Conservation (phyloP, 2,113 vertebrate genomes). For the Labrus mixtus region DNA sequence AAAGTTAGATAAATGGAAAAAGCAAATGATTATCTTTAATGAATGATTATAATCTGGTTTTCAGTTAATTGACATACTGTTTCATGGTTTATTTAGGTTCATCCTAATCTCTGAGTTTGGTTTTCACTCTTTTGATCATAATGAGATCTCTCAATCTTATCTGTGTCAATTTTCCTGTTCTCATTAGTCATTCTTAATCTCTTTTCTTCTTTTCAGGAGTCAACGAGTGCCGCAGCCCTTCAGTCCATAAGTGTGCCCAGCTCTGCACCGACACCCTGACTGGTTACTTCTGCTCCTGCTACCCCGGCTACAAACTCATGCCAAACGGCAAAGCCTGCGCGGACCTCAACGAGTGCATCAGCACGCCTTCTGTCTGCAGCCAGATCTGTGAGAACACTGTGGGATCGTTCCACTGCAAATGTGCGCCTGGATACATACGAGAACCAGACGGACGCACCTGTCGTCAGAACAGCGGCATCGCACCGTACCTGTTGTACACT, state of each 20-base stretch:
- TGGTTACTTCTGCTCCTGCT: slow-evolving; percentile 79
- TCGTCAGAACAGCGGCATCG: slow-evolving; percentile 80
- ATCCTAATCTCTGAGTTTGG: neutral
- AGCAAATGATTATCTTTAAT: too few species aligned
- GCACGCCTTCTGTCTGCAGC: slow-evolving; percentile 76
- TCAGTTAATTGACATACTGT: neutral
- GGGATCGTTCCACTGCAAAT: slow-evolving; percentile 80
- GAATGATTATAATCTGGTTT: too few species aligned
- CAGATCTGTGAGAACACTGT: slow-evolving; percentile 78
- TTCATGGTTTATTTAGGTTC: neutral
- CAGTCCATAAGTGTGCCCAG: slow-evolving; percentile 79
- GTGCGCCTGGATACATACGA: slow-evolving; percentile 76
- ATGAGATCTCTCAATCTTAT: neutral
- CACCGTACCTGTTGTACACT: slow-evolving; percentile 76
- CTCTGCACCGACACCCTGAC: slow-evolving; percentile 79
- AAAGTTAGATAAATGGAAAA: too few species aligned
- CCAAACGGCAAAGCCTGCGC: slow-evolving; percentile 81
- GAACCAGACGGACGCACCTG: slow-evolving; percentile 79
- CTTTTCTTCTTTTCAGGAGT: slow-evolving; percentile 61
- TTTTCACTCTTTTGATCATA: neutral
- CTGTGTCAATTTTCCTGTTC: neutral
- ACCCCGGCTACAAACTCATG: slow-evolving; percentile 78
- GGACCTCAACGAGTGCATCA: slow-evolving; percentile 77
- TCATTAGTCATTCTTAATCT: neutral
- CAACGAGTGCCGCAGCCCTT: slow-evolving; percentile 74